Conservation (phyloP, 2,797 vertebrate genomes). For the Brachyalestes nurse region DNA sequence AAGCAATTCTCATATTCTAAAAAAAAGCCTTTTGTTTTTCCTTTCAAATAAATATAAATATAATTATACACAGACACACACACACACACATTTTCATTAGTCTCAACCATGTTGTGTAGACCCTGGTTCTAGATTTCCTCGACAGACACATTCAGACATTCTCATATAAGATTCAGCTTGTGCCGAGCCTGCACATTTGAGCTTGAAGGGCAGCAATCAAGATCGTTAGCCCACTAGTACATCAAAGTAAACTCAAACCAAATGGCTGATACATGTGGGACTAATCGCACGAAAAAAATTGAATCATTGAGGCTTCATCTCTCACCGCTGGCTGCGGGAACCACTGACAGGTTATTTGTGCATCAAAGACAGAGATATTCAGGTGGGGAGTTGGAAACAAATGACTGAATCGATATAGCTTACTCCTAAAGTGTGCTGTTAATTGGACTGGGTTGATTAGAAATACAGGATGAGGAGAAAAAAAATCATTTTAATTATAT, state of each 20-base stretch:
- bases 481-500: not conserved
- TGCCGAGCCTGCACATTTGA: constrained; percentile 42
- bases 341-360: constrained; percentile 56
- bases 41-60: not conserved
- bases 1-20: not conserved
- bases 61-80: too few relatives aligned
- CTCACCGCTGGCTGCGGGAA: constrained; percentile 52
- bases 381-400: constrained; percentile 57
- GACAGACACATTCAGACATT: constrained; percentile 20
- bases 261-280: constrained; percentile 58
- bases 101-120: too few relatives aligned
- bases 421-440: constrained; percentile 24
- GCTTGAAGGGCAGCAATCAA: constrained; percentile 60
- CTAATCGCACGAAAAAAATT: constrained; percentile 44
- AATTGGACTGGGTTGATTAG: constrained; percentile 19
- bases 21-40: not conserved
- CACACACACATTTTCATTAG: too few relatives aligned
- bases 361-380: constrained; percentile 50
- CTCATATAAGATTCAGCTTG: constrained; percentile 51
- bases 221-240: constrained; percentile 55
- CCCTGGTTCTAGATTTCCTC: constrained; percentile 14
- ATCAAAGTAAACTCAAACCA: constrained; percentile 64
- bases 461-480: too few relatives aligned
- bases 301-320: constrained; percentile 37
- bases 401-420: constrained; percentile 34